Conservation (phyloP, 2,113 vertebrate species). For the Platichthys flesus region DNA sequence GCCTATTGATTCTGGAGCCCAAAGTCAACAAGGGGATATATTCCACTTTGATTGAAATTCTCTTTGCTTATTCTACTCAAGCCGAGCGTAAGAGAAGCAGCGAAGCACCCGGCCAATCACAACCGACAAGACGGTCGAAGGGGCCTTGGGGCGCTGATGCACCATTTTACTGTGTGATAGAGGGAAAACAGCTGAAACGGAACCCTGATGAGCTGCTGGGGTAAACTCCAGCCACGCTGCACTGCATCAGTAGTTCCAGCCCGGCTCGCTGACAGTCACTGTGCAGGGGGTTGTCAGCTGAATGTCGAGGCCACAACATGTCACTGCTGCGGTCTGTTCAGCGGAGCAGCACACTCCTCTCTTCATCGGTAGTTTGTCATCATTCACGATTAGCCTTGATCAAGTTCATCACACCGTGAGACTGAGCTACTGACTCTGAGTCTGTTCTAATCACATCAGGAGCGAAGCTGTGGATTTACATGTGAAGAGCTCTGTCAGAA, state of each 20-base stretch:
- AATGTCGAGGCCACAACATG: slow-evolving; percentile 59
- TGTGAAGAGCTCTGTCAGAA: background rate
- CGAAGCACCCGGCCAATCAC: slow-evolving; percentile 77
- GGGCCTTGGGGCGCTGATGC: slow-evolving; percentile 59
- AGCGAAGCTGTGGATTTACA: background rate
- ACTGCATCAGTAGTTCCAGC: slow-evolving; percentile 55
- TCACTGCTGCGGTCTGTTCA: slow-evolving; percentile 47
- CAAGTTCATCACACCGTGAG: background rate
- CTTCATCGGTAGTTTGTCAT: slow-evolving; percentile 14
- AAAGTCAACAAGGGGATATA: slow-evolving; percentile 73
- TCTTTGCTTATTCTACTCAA: slow-evolving; percentile 76
- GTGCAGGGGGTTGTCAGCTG: slow-evolving; percentile 38
- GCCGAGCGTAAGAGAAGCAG: slow-evolving; percentile 66
- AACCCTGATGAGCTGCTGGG: slow-evolving; percentile 58
- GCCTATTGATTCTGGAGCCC: slow-evolving; percentile 71
- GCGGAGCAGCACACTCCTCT: background rate
- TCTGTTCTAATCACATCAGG: background rate
- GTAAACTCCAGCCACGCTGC: slow-evolving; percentile 49
- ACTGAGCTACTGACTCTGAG: background rate
- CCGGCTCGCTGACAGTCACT: slow-evolving; percentile 43
- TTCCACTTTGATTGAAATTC: slow-evolving; percentile 78
- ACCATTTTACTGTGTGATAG: slow-evolving; percentile 50
- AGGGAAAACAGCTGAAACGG: slow-evolving; percentile 53
- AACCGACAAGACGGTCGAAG: slow-evolving; percentile 71
- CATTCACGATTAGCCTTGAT: background rate